Percentiles rank a stretch among this genome's conserved stretches.
These are phyloP conservation scores for Apeira syringaria DNA, from an alignment of 2,888 invertebrate genomes.

Conservation along the genomic window DNA sequence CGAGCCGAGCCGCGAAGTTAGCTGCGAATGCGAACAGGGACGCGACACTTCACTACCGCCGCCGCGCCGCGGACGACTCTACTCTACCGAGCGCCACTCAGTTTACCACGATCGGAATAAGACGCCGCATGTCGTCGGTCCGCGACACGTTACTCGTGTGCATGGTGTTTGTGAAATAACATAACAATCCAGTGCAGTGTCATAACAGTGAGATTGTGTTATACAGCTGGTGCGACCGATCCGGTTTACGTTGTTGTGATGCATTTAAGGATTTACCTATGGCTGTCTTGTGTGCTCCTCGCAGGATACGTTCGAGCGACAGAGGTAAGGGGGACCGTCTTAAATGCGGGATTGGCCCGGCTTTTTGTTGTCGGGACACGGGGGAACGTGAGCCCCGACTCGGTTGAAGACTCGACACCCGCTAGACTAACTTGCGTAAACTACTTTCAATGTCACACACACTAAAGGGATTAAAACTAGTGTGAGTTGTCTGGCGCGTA, in stretches of 20 bases:
- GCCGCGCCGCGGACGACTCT: conserved; percentile 20
- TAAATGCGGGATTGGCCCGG: conserved; percentile 73
- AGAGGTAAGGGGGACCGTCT: conserved; percentile 87
- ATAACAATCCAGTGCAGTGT: conserved; percentile 79
- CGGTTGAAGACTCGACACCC: conserved; percentile 31
- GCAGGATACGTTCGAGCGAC: conserved; percentile 89
- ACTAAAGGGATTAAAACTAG: conserved; percentile 33
- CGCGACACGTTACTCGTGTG: conserved; percentile 67
- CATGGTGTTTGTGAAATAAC: conserved; percentile 78
- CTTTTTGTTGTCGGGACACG: conserved; percentile 64
- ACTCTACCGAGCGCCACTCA: conserved; percentile 67
- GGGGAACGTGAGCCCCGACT: conserved; percentile 40
- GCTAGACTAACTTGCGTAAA: conserved; percentile 70
- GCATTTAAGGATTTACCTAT: conserved; percentile 90
- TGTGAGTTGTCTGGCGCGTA: conserved; percentile 33
- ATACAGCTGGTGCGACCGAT: conserved; percentile 65
- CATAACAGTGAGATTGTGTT: conserved; percentile 69
- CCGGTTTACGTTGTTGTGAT: conserved; percentile 84
- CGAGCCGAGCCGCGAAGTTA: conserved; percentile 20
- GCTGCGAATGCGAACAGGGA: conserved; percentile 1
- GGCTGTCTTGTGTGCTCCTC: conserved; percentile 89
- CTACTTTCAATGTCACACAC: conserved; percentile 75
- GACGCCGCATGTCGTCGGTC: conserved; percentile 72
- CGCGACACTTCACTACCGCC: conserved; percentile 51
- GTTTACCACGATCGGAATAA: conserved; percentile 70